A percentile compares a stretch with the other conserved stretches of the same genome.
Evolutionary conservation across 2,113 vertebrate species (phyloP).

Genomic region (Microtus montanus): DNA sequence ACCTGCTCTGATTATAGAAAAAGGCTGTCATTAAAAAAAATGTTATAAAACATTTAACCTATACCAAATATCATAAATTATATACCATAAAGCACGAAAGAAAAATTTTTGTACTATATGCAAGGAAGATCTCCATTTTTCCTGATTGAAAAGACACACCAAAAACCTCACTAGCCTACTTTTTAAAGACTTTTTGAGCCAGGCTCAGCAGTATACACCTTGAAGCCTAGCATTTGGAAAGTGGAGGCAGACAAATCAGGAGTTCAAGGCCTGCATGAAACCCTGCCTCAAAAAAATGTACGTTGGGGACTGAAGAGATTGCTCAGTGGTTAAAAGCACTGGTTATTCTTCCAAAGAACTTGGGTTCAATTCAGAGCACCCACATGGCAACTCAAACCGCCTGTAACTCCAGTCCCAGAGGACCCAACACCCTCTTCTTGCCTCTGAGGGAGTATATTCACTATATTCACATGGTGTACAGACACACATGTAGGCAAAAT

Average conservation of each 20-base stretch:
- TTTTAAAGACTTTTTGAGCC: neutral
- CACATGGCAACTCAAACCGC: neutral
- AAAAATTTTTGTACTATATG: neutral
- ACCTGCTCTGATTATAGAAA: neutral
- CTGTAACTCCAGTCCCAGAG: neutral
- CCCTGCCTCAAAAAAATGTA: neutral
- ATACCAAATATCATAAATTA: conserved; percentile 26
- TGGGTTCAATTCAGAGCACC: neutral
- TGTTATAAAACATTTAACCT: neutral
- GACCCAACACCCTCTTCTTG: neutral
- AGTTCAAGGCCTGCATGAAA: neutral
- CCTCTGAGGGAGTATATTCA: neutral
- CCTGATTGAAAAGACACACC: neutral
- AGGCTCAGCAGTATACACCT: neutral
- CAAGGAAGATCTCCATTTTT: conserved; percentile 47
- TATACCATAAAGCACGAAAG: neutral
- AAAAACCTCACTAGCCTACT: neutral
- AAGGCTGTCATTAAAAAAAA: neutral
- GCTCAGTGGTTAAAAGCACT: neutral
- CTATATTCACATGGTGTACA: neutral
- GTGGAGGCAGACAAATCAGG: neutral
- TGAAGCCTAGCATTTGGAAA: neutral
- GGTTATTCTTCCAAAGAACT: neutral
- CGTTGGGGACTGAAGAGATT: neutral
- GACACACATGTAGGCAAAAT: neutral